phyloP scores from a whole-genome alignment of 2,888 invertebrate genomes.

The Harpalus rufipes region DNA sequence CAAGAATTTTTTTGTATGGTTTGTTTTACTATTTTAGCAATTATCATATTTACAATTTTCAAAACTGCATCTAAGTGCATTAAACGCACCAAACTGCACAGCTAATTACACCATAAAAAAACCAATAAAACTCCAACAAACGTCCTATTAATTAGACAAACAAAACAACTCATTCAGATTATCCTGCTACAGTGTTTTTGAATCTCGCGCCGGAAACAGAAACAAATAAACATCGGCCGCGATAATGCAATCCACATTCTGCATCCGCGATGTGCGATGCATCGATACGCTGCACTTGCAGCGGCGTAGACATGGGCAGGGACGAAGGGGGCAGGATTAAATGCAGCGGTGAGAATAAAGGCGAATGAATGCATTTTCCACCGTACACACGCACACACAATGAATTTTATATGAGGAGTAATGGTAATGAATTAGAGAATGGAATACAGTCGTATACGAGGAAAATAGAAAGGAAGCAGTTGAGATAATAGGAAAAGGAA shows the following conservation, averaged over 20 bases:
- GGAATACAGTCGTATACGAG: background rate
- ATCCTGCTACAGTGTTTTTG: slow-evolving; percentile 15
- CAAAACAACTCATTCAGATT: slow-evolving; percentile 34
- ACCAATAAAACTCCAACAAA: slow-evolving; percentile 14
- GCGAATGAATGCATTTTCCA: slow-evolving; percentile 21
- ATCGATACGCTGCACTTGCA: slow-evolving; percentile 25
- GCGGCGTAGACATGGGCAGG: background rate
- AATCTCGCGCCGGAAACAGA: slow-evolving; percentile 38
- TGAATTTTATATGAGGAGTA: slow-evolving; percentile 60
- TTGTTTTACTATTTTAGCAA: background rate
- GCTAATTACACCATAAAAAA: slow-evolving; percentile 2
- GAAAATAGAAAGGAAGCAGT: background rate
- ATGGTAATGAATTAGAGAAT: slow-evolving; percentile 34
- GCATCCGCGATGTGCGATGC: slow-evolving; percentile 41
- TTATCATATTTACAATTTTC: background rate
- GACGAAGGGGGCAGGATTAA: slow-evolving; percentile 27
- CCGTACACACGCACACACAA: slow-evolving; percentile 11
- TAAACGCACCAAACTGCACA: background rate
- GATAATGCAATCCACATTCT: slow-evolving; percentile 51
- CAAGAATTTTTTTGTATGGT: too few species aligned
- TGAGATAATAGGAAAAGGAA: background rate
- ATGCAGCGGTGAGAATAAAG: slow-evolving; percentile 50
- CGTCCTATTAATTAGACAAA: slow-evolving; percentile 27
- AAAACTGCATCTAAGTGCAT: background rate
- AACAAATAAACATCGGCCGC: slow-evolving; percentile 18